phyloP scores from a whole-genome alignment of 2,797 vertebrate genomes.

The Schizothorax lantsangensis region DNA sequence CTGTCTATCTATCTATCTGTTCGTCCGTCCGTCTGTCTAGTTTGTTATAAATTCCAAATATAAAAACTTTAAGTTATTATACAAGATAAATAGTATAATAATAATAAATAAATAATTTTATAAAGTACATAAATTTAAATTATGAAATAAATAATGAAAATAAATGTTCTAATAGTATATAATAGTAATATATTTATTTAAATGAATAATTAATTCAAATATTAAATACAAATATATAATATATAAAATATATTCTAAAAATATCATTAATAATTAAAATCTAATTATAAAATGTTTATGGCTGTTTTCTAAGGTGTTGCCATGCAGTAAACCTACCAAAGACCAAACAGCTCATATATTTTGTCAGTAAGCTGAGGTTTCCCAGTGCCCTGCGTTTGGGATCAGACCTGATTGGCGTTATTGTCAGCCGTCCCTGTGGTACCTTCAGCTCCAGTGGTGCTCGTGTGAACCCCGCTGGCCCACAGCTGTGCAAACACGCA shows the following conservation, averaged over 20 bases:
- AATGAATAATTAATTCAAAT: no score
- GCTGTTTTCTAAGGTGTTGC: not conserved
- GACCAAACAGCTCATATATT: not conserved
- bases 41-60: no score
- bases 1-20: no score
- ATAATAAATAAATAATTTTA: no score
- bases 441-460: constrained; percentile 1
- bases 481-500: constrained; percentile 49
- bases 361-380: not conserved
- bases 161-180: no score
- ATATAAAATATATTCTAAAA: no score
- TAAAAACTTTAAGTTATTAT: no score
- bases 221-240: no score
- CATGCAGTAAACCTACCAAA: no score
- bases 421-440: constrained; percentile 2
- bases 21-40: no score
- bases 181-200: no score
- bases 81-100: not conserved
- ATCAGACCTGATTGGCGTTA: not conserved
- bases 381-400: not conserved
- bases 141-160: not conserved
- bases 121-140: not conserved
- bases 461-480: not conserved
- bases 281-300: not conserved
- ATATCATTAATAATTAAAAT: not conserved